Conservation (phyloP, 2,113 vertebrate genomes). For the Empidonax traillii region DNA sequence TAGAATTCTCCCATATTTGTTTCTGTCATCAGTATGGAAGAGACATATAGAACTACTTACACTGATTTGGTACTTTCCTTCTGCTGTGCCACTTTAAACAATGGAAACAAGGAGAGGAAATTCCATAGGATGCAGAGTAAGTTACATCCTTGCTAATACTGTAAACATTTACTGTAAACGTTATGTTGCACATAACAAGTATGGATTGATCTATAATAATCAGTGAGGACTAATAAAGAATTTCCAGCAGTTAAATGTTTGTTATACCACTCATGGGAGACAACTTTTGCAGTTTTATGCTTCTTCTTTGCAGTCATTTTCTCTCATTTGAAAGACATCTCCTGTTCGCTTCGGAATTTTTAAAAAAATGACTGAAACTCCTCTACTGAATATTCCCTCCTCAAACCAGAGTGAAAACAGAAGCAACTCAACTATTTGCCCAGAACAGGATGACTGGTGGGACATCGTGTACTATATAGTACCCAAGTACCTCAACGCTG, state of each 20-base stretch:
- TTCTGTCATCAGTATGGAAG: not conserved
- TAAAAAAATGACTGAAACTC: not conserved
- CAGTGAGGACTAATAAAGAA: not conserved
- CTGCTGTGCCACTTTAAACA: not conserved
- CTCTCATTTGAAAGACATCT: not conserved
- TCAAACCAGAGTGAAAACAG: constrained; percentile 29
- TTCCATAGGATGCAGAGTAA: not conserved
- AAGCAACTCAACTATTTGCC: constrained; percentile 24
- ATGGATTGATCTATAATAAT: not conserved
- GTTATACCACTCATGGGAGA: not conserved
- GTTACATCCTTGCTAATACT: not conserved
- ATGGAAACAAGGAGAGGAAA: not conserved
- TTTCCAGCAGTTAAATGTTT: not conserved
- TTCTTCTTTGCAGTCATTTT: not conserved
- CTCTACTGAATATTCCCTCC: not conserved
- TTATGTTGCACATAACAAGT: not conserved
- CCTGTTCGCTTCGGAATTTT: not conserved
- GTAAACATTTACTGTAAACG: not conserved
- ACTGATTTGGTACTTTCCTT: not conserved
- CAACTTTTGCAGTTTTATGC: not conserved
- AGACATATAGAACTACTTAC: not conserved
- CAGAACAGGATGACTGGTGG: constrained; percentile 56
- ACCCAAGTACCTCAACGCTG: constrained; percentile 71
- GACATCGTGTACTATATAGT: constrained; percentile 61
- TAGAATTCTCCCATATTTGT: not conserved